Evolutionary conservation across 2,888 invertebrate species (phyloP).

Genomic region (Oscheius onirici): DNA sequence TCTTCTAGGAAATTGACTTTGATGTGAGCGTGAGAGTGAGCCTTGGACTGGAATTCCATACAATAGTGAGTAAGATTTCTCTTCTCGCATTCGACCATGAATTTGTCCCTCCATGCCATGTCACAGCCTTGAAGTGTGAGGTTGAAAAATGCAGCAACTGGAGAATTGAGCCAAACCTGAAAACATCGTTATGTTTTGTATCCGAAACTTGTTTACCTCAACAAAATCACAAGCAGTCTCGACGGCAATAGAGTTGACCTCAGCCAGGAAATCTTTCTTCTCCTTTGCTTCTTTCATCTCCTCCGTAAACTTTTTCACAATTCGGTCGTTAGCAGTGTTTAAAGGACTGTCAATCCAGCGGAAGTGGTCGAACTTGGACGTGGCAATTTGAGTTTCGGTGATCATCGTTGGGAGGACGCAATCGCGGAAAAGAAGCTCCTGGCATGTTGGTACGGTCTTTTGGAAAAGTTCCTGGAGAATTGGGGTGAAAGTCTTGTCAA

Average conservation of each 20-base stretch:
- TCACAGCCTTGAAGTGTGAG: conserved; percentile 46
- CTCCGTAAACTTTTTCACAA: conserved; percentile 39
- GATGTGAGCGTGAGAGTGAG: conserved; percentile 48
- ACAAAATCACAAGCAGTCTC: conserved; percentile 40
- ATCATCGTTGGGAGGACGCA: not conserved
- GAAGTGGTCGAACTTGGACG: conserved; percentile 41
- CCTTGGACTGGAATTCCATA: conserved; percentile 54
- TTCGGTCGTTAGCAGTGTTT: conserved; percentile 1
- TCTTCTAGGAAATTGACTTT: conserved; percentile 55
- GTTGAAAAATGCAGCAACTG: conserved; percentile 47
- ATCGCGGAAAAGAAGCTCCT: conserved; percentile 19
- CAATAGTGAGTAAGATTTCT: conserved; percentile 43
- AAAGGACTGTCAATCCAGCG: conserved; percentile 36
- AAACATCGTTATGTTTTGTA: conserved; percentile 12
- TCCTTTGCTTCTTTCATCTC: conserved; percentile 38
- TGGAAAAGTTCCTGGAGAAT: conserved; percentile 4
- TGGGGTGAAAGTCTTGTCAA: not conserved
- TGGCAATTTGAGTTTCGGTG: not conserved
- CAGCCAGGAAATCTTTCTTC: conserved; percentile 38
- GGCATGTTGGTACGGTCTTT: not conserved
- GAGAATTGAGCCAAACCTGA: conserved; percentile 49
- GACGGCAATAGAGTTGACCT: conserved; percentile 39
- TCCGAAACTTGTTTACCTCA: conserved; percentile 37
- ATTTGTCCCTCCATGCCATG: conserved; percentile 45
- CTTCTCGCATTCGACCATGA: conserved; percentile 41